A percentile compares a stretch with the other conserved stretches of the same genome.
Evolutionary conservation across 2,113 vertebrate genomes (phyloP).

Genomic region (Apeltes quadracus): DNA sequence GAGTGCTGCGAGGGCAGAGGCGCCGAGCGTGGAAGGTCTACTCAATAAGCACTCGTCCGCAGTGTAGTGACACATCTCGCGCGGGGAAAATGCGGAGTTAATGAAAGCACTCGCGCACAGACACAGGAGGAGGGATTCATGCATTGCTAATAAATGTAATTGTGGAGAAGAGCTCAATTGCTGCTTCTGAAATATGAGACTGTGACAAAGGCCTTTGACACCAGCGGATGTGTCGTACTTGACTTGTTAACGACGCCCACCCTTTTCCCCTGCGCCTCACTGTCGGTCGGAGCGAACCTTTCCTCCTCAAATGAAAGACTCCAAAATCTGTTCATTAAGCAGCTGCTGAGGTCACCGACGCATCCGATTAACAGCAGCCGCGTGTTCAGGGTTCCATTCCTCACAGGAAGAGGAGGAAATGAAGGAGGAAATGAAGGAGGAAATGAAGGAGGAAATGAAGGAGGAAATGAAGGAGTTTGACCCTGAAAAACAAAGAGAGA

Average conservation of each 20-base stretch:
- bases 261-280: conserved; percentile 20
- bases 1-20: conserved; percentile 55
- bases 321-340: conserved; percentile 10
- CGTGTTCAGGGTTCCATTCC: no score
- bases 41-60: conserved; percentile 61
- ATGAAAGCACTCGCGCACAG: conserved; percentile 56
- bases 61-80: conserved; percentile 53
- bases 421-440: no score
- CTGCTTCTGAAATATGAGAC: conserved; percentile 57
- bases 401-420: not conserved
- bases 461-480: conserved; percentile 4
- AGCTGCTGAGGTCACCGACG: conserved; percentile 13
- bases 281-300: not conserved
- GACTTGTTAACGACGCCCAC: conserved; percentile 57
- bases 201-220: conserved; percentile 54
- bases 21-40: conserved; percentile 43
- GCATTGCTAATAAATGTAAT: conserved; percentile 61
- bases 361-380: no score
- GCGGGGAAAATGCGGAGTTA: conserved; percentile 58
- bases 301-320: conserved; percentile 4
- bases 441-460: not conserved
- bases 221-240: conserved; percentile 37
- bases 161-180: conserved; percentile 58
- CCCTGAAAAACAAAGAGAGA: conserved; percentile 7
- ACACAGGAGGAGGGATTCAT: conserved; percentile 45